Conservation (phyloP, 92 coral and sea anemone genomes). For the Palythoa grandiflora region DNA sequence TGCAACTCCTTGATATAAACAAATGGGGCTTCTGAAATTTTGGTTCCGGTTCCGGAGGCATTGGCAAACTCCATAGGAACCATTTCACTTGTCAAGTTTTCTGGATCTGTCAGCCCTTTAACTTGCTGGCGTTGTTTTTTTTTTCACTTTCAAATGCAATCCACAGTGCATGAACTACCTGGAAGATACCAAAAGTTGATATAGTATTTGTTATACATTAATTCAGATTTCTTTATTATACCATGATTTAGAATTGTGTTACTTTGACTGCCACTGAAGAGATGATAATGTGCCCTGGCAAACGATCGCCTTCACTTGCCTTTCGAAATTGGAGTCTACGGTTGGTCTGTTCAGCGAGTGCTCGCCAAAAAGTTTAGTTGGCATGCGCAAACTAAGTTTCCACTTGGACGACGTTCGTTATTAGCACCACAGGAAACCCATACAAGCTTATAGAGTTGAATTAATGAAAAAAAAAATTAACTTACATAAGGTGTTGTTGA, state of each 20-base stretch:
- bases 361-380: neutral
- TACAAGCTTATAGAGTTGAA: no score
- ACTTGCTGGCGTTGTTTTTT: neutral
- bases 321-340: neutral
- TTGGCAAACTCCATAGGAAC: conserved; percentile 7
- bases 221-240: no score
- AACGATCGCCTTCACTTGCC: neutral
- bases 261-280: no score
- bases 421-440: no score
- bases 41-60: neutral
- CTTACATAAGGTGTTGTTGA: no score
- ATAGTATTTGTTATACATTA: neutral
- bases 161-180: conserved; percentile 24
- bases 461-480: no score
- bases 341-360: neutral
- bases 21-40: conserved; percentile 17
- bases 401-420: neutral
- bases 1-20: neutral
- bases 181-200: neutral
- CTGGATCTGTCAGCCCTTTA: conserved; percentile 11
- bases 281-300: no score
- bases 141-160: conserved; percentile 11
- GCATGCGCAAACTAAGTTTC: neutral
- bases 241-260: no score
- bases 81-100: conserved; percentile 6